Evolutionary conservation across 1,140 invertebrate species (phyloP), one percentile per base, ranked within the genome.

Genomic region (Ganaspis sp.): DNA sequence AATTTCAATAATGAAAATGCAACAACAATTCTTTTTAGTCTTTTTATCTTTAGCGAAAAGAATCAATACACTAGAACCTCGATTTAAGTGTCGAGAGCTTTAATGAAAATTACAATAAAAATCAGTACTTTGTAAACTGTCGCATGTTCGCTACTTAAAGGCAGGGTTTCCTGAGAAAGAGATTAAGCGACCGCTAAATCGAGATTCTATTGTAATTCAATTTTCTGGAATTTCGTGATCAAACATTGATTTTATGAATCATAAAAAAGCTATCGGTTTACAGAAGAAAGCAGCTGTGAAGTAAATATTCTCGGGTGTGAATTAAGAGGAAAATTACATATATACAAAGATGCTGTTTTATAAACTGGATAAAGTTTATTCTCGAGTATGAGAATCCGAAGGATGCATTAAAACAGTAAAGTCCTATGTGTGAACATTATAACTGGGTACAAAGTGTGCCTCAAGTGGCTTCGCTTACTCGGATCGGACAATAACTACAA

Each of bases 401-500:
- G 23, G 26, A 64, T 64, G 58, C 58, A 64, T 64, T 29, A 64
- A 49, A 49, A 29, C 21, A 64, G 58, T 64, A 29, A 29, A 64
- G 26, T 64, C 21, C 2, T 11, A 64, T 26, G 26, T 64, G 23
- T 64, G 58, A n/a, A n/a, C 23, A 64, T n/a, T 64, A 29, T 64
- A 64, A 64, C 23, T 64, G 12, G 4, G 58, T 64, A 64, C 58
- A 64, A 64, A 64, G 58, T 64, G 15, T 64, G 21, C 54, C 26
- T 58, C 21, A 58, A 58, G 23, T 58, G 54, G 54, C 23, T 64
- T 64, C 58, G 23, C 58, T 64, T 64, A 64, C 58, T 64, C 12
- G 58, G 58, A 64, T 64, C 58, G 23, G 58, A 64, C 58, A 64
- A 64, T 64, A 64, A 64, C 58, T 29, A 64, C 58, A 64, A 64